Evolutionary conservation across 2,888 invertebrate species (phyloP), one percentile per base, ranked within the genome.

Genomic region (Drosophila eohydei): DNA sequence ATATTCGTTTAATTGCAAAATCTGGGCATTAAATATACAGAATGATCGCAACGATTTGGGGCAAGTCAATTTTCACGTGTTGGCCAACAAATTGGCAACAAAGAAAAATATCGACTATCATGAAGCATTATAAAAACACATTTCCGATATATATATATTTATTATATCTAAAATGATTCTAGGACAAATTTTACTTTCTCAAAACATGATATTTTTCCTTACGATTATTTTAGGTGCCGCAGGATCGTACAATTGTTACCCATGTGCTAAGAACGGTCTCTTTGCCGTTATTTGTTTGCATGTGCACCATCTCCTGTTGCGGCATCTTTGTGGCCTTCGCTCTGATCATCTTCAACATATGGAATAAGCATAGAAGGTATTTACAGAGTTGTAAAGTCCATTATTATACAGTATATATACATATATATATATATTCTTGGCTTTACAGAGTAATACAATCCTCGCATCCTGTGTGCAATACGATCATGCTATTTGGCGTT

Each of bases 401-500:
- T 51, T 26, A 9, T 54, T 28, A 4, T 26, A 21, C 4, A 4
- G 11, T 28, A 16, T 5, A 12, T 44, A 21, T 43, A 30, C n/a
- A n/a, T n/a, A n/a, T 43, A 7, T 50, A 40, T 3, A 32, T 61
- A 12, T 51, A 56, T 66, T 56, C 64, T 63, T 2, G 3, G 21
- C 16, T 57, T 75, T 93, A 93, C 94, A 99, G 99, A 93, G 97
- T 98, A 62, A 98, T 99, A 89, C 96, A 97, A 91, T 96, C 97
- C 92, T 99, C 99, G 8, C 99, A 99, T 94, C 99, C 99, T 4
- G 97, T 97, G 38, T 98, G 99, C 94, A 99, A 99, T 94, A 98
- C 98, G 62, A 96, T 99, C 74, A 98, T 99, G 96, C 94, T 99
- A 62, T 95, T 96, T 71, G 99, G 99, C 28, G 98, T 98, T 87